A percentile compares a stretch with the other conserved stretches of the same genome.
phyloP scores from a whole-genome alignment of 2,888 invertebrate species.

The Uropetala carovei region DNA sequence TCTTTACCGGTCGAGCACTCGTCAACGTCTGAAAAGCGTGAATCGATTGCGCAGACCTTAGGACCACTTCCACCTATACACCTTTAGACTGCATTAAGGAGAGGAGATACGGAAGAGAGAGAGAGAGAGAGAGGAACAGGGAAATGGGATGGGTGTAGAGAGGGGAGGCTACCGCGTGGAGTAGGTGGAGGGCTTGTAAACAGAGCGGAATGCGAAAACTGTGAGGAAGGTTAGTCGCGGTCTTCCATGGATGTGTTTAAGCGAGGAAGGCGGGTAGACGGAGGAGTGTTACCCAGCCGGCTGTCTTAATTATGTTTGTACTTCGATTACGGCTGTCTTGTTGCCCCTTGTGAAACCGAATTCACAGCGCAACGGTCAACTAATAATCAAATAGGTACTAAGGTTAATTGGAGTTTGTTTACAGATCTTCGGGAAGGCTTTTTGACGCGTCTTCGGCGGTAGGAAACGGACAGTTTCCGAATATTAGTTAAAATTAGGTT shows the following conservation, averaged over 20 bases:
- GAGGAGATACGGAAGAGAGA: background rate
- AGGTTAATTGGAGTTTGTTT: too few species aligned
- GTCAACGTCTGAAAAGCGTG: conserved; percentile 74
- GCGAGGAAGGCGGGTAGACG: background rate
- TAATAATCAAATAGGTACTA: too few species aligned
- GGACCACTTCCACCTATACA: background rate
- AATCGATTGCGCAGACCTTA: background rate
- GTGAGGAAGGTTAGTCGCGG: too few species aligned
- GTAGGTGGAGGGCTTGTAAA: too few species aligned
- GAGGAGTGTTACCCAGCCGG: background rate
- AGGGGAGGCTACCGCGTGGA: background rate
- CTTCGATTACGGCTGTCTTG: background rate
- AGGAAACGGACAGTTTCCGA: too few species aligned
- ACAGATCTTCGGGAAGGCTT: too few species aligned
- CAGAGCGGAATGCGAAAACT: too few species aligned
- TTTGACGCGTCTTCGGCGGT: too few species aligned
- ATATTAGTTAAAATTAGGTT: too few species aligned
- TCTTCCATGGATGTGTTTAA: background rate
- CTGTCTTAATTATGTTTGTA: background rate
- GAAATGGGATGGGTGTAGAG: background rate
- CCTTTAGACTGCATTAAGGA: conserved; percentile 2
- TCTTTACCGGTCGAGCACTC: conserved; percentile 76
- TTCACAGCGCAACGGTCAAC: too few species aligned
- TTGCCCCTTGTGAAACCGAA: too few species aligned
- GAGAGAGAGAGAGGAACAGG: background rate